A percentile compares a stretch with the other conserved stretches of the same genome.
Conservation (phyloP, 2,888 invertebrate genomes). For the Drosophila meridiana region DNA sequence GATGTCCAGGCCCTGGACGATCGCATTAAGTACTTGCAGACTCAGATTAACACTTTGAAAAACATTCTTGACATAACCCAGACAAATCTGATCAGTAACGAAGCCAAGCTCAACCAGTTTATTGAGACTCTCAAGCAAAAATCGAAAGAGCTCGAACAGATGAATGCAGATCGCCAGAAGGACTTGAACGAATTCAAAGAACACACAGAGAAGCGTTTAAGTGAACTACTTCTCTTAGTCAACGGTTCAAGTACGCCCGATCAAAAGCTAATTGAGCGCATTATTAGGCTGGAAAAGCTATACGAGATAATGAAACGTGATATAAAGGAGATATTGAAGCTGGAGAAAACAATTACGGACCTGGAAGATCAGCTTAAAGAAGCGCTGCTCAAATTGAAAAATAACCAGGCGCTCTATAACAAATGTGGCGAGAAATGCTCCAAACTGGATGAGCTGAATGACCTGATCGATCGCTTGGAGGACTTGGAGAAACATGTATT, state of each 20-base stretch:
- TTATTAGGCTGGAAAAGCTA: neutral
- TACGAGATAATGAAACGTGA: neutral
- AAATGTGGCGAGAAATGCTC: slow-evolving; percentile 26
- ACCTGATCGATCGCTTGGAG: slow-evolving; percentile 42
- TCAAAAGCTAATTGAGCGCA: neutral
- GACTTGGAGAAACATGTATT: slow-evolving; percentile 17
- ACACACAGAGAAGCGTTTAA: neutral
- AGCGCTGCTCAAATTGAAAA: neutral
- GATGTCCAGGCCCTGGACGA: neutral
- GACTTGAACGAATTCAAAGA: neutral
- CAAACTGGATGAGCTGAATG: slow-evolving; percentile 28
- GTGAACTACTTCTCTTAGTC: neutral
- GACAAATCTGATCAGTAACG: neutral
- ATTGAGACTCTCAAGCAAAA: neutral
- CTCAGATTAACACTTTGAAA: neutral
- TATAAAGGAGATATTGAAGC: neutral
- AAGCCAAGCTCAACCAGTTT: neutral
- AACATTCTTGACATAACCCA: neutral
- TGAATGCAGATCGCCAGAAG: neutral
- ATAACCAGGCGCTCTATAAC: neutral
- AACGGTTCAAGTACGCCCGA: neutral
- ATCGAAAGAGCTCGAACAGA: neutral
- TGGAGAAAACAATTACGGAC: neutral
- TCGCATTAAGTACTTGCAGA: slow-evolving; percentile 6
- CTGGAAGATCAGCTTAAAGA: neutral